Evolutionary conservation across 2,113 vertebrate genomes (phyloP).

Genomic region (Motacilla tschutschensis): DNA sequence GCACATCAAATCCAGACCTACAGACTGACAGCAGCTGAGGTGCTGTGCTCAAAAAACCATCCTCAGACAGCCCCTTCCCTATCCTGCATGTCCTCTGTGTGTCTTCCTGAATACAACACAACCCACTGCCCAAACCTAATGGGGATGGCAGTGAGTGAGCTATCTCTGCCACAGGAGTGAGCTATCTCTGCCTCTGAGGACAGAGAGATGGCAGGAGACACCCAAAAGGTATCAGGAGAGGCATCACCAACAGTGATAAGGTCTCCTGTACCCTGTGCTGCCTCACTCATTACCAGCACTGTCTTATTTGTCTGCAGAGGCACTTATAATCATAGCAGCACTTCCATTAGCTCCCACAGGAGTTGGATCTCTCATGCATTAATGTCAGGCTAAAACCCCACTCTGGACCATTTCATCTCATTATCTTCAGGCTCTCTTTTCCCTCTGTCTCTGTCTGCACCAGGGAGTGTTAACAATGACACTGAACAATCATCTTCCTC

Average conservation of each 20-base stretch:
- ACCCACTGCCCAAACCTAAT: not conserved
- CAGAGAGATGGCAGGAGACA: not conserved
- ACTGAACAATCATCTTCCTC: not conserved
- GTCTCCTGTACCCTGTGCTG: not conserved
- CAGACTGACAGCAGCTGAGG: not conserved
- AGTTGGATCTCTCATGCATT: not conserved
- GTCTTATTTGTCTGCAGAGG: not conserved
- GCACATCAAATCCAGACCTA: not conserved
- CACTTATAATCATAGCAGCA: not conserved
- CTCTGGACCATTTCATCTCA: not conserved
- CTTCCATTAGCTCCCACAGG: not conserved
- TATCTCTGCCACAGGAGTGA: not conserved
- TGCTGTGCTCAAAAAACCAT: not conserved
- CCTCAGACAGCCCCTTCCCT: not conserved
- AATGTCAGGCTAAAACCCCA: not conserved
- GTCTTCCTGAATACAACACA: accelerated
- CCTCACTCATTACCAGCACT: not conserved
- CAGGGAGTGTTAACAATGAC: not conserved
- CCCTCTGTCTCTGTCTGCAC: not conserved
- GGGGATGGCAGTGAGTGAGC: not conserved
- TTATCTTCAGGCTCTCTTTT: not conserved
- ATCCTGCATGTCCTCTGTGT: accelerated
- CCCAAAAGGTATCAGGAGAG: not conserved
- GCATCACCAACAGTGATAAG: not conserved
- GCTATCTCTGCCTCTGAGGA: not conserved